phyloP scores from a whole-genome alignment of 2,888 invertebrate genomes.

The Pollenia griseotomentosa region DNA sequence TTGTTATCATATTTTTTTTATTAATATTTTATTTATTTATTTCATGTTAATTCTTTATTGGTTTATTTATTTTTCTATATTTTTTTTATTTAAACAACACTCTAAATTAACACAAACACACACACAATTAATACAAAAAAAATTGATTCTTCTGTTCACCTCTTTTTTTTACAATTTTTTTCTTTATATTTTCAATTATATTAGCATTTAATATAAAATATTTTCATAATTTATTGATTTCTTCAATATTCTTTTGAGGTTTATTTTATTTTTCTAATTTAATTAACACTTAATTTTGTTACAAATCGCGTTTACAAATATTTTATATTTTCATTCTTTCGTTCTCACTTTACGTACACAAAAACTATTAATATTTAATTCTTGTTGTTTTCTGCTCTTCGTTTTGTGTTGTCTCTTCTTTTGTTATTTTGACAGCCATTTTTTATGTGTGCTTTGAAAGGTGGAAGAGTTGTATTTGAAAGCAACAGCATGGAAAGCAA shows the following conservation, averaged over 20 bases:
- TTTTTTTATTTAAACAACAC: constrained; percentile 34
- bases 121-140: constrained; percentile 34
- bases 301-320: constrained; percentile 67
- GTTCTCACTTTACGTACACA: constrained; percentile 68
- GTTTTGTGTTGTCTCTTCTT: constrained; percentile 36
- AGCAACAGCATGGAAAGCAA: not conserved
- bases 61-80: constrained; percentile 19
- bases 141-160: constrained; percentile 34
- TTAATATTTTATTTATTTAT: constrained; percentile 35
- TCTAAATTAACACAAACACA: constrained; percentile 46
- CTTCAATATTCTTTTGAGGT: constrained; percentile 1
- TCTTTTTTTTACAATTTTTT: constrained; percentile 47
- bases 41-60: constrained; percentile 71
- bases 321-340: constrained; percentile 28
- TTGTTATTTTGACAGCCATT: constrained; percentile 66
- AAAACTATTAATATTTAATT: constrained; percentile 64
- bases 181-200: constrained; percentile 30
- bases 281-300: constrained; percentile 67
- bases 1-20: constrained; percentile 81
- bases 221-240: constrained; percentile 38
- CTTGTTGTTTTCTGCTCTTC: constrained; percentile 55
- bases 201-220: constrained; percentile 1
- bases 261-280: constrained; percentile 55
- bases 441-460: constrained; percentile 20
- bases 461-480: constrained; percentile 18